phyloP scores from a whole-genome alignment of 2,888 invertebrate genomes.

The Netelia melanura region DNA sequence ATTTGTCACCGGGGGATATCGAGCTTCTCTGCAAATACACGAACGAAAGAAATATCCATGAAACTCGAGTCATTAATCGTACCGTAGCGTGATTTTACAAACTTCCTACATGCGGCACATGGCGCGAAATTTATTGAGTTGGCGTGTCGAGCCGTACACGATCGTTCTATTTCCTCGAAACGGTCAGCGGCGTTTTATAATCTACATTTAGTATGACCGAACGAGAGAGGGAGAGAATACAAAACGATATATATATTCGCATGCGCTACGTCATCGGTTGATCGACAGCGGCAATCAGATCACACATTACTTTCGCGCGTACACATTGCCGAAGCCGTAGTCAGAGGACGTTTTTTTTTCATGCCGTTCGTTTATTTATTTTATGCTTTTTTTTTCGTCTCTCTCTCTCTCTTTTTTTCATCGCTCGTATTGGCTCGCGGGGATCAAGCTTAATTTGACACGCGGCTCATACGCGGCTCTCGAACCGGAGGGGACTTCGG shows the following conservation, averaged over 20 bases:
- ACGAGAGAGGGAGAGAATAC: not conserved
- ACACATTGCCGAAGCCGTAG: not conserved
- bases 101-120: constrained; percentile 8
- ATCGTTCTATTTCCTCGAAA: constrained; percentile 7
- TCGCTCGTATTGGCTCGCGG: constrained; percentile 11
- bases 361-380: constrained; percentile 5
- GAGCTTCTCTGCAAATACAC: constrained; percentile 90
- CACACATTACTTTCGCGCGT: constrained; percentile 21
- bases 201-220: constrained; percentile 29
- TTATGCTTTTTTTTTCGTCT: constrained; percentile 8
- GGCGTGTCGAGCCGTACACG: not conserved
- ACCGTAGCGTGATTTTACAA: constrained; percentile 51
- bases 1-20: constrained; percentile 94
- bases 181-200: constrained; percentile 31
- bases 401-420: constrained; percentile 13
- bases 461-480: not conserved
- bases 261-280: constrained; percentile 19
- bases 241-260: not conserved
- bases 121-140: constrained; percentile 42
- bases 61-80: not conserved
- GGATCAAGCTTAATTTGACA: constrained; percentile 48
- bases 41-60: constrained; percentile 69
- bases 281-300: constrained; percentile 43
- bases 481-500: not conserved
- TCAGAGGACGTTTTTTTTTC: constrained; percentile 5